These are phyloP conservation scores for Ptychobarbus kaznakovi DNA, from an alignment of 2,797 vertebrate genomes.

Conservation along the genomic window DNA sequence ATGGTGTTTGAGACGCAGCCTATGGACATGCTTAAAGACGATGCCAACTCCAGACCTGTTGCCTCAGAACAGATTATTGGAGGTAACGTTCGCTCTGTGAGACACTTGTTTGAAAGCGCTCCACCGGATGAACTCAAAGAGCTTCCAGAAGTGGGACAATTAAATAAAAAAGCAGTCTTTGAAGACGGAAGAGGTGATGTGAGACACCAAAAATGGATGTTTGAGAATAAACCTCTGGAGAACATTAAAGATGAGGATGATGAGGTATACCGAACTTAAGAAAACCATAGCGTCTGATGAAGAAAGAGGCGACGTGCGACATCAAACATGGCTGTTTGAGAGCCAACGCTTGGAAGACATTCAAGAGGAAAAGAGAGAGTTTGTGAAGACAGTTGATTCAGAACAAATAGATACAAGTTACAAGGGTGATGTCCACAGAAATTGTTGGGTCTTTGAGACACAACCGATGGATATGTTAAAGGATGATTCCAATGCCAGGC, in stretches of 20 bases:
- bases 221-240: conserved; percentile 83
- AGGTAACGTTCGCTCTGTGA: conserved; percentile 87
- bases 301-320: conserved; percentile 88
- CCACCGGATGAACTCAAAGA: conserved; percentile 81
- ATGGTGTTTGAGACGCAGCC: conserved; percentile 91
- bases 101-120: conserved; percentile 89
- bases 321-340: conserved; percentile 92
- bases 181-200: conserved; percentile 88
- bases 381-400: conserved; percentile 82
- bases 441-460: conserved; percentile 92
- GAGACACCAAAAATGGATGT: conserved; percentile 89
- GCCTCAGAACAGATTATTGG: conserved; percentile 85
- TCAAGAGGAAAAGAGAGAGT: conserved; percentile 84
- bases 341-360: conserved; percentile 89
- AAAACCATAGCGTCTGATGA: conserved; percentile 79
- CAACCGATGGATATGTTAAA: conserved; percentile 88
- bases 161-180: conserved; percentile 77
- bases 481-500: conserved; percentile 77
- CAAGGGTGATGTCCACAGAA: conserved; percentile 80
- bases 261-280: conserved; percentile 82
- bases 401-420: conserved; percentile 82
- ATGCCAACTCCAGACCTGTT: conserved; percentile 73
- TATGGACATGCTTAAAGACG: conserved; percentile 86
- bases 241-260: conserved; percentile 73
- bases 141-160: conserved; percentile 82